Evolutionary conservation across 2,113 vertebrate genomes (phyloP).

Genomic region (Columba janthina): DNA sequence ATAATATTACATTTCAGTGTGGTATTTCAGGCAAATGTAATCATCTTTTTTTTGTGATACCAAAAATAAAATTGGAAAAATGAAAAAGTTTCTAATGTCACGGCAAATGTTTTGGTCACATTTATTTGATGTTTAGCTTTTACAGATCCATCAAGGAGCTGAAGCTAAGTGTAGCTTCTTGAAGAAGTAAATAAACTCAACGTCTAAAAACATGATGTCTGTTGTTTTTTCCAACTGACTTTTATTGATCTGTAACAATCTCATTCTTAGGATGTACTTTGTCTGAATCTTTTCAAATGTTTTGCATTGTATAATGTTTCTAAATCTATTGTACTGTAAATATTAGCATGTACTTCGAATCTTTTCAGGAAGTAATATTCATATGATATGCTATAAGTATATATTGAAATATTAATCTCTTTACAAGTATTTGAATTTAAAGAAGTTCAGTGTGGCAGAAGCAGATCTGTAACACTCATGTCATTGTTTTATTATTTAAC

Average conservation of each 20-base stretch:
- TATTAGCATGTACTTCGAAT: background rate
- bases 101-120: background rate
- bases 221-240: background rate
- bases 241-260: background rate
- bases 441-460: background rate
- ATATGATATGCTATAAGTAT: background rate
- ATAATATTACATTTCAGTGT: background rate
- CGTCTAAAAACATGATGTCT: background rate
- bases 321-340: background rate
- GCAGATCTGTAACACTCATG: background rate
- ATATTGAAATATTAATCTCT: background rate
- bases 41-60: background rate
- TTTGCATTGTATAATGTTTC: background rate
- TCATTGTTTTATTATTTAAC: background rate
- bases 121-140: background rate
- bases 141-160: background rate
- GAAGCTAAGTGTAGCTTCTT: background rate
- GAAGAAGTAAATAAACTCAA: background rate
- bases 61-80: background rate
- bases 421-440: background rate
- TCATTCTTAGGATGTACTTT: background rate
- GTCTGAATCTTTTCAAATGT: too few species aligned
- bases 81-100: background rate
- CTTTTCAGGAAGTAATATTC: background rate
- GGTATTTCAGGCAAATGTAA: background rate